A percentile compares a stretch with the other conserved stretches of the same genome.
phyloP scores from a whole-genome alignment of 1,140 invertebrate species.

The Eufriesea mexicana region DNA sequence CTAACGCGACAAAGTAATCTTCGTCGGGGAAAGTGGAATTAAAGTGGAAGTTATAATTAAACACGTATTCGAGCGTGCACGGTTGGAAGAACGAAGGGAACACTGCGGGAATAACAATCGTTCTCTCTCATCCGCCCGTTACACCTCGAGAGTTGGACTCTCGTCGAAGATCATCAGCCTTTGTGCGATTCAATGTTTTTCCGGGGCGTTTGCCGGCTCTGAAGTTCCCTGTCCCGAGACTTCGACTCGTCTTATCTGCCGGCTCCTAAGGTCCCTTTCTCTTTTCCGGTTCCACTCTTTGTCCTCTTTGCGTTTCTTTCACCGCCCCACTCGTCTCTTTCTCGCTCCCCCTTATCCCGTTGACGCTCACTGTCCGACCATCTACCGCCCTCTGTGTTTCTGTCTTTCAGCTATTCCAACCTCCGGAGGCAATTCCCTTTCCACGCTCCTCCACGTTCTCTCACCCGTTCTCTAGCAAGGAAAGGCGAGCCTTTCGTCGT shows the following conservation, averaged over 20 bases:
- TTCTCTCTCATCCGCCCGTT: neutral
- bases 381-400: constrained; percentile 10
- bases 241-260: constrained; percentile 48
- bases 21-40: constrained; percentile 29
- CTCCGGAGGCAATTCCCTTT: constrained; percentile 40
- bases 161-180: constrained; percentile 55
- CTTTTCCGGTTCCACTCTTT: constrained; percentile 48
- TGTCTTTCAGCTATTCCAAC: constrained; percentile 40
- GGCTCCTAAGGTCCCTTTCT: constrained; percentile 38
- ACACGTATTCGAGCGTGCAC: constrained; percentile 38
- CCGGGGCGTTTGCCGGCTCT: constrained; percentile 56
- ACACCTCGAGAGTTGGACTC: neutral
- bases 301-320: constrained; percentile 38
- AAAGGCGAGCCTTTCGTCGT: neutral
- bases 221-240: constrained; percentile 38
- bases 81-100: neutral
- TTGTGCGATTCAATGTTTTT: constrained; percentile 62
- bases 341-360: constrained; percentile 30
- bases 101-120: constrained; percentile 38
- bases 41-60: constrained; percentile 51
- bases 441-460: neutral
- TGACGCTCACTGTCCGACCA: constrained; percentile 33
- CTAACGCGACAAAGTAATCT: constrained; percentile 46
- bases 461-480: too few relatives aligned
- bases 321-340: constrained; percentile 13